phyloP scores from a whole-genome alignment of 2,797 vertebrate genomes.

The Acanthornis magna region DNA sequence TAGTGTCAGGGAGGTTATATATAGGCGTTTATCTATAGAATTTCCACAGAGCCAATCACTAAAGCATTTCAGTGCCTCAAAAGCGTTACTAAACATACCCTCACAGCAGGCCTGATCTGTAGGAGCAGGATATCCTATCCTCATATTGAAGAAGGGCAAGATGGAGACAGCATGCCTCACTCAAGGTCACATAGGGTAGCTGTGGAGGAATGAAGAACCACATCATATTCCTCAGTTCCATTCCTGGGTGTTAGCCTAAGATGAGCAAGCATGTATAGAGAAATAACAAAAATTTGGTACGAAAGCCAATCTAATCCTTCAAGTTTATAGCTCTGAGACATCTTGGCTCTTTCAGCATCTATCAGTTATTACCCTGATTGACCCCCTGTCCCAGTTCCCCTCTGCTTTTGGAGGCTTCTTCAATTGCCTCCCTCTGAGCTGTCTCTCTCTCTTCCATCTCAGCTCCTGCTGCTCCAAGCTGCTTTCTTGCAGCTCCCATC shows the following conservation, averaged over 20 bases:
- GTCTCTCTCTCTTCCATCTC: background rate
- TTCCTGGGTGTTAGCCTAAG: background rate
- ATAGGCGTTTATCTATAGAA: conserved; percentile 25
- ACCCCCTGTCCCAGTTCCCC: background rate
- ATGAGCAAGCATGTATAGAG: background rate
- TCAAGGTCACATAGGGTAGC: background rate
- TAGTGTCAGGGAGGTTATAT: conserved; percentile 11
- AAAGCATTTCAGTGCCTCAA: background rate
- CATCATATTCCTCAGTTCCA: background rate
- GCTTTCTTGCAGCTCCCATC: background rate
- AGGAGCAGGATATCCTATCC: background rate
- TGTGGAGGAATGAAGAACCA: background rate
- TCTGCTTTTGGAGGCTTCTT: conserved; percentile 11
- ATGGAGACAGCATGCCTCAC: background rate
- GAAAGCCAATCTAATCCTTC: background rate
- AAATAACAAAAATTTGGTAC: background rate
- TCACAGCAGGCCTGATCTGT: background rate
- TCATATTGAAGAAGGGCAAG: background rate
- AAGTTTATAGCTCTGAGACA: conserved; percentile 4
- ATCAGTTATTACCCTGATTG: background rate
- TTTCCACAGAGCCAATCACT: background rate
- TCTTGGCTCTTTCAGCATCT: background rate
- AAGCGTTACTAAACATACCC: background rate
- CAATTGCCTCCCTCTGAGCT: background rate
- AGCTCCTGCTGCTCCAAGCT: background rate